These are phyloP conservation scores for Hybos culiciformis DNA, from an alignment of 2,888 invertebrate genomes.

Conservation along the genomic window DNA sequence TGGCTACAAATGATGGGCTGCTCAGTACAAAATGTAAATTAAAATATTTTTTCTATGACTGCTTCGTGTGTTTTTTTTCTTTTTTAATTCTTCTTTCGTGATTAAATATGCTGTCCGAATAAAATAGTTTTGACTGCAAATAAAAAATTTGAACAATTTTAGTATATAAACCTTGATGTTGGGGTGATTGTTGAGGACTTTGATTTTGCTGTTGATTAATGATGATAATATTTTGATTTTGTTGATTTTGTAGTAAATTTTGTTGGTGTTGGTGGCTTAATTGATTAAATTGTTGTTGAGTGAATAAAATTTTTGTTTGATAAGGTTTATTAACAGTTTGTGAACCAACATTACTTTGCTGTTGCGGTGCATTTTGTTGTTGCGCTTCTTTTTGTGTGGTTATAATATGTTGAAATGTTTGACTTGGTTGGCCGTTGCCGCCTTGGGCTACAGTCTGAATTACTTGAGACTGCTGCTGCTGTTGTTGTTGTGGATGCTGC, in stretches of 20 bases:
- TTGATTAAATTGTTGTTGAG: constrained; percentile 49
- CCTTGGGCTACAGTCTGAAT: too few species aligned
- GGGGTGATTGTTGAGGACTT: constrained; percentile 26
- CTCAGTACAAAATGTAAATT: too few species aligned
- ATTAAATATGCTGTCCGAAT: too few species aligned
- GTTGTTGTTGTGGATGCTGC: background rate
- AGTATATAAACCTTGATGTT: too few species aligned
- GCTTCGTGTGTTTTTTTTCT: too few species aligned
- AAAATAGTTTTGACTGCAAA: too few species aligned
- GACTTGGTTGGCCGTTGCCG: too few species aligned
- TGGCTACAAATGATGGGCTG: too few species aligned
- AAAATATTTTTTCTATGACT: too few species aligned
- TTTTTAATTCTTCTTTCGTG: too few species aligned
- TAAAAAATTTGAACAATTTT: constrained; percentile 1
- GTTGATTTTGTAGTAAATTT: constrained; percentile 34
- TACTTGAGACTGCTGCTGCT: constrained; percentile 16
- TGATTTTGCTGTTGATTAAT: constrained; percentile 29
- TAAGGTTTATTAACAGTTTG: constrained; percentile 19
- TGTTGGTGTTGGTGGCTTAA: constrained; percentile 44
- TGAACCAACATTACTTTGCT: constrained; percentile 17
- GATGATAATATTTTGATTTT: constrained; percentile 35
- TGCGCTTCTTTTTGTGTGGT: constrained; percentile 14
- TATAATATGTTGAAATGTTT: too few species aligned
- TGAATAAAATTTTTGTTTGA: constrained; percentile 36
- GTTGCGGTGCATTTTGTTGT: constrained; percentile 4